These are phyloP conservation scores for Probosciger aterrimus DNA, from an alignment of 2,113 vertebrate species.

Conservation along the genomic window DNA sequence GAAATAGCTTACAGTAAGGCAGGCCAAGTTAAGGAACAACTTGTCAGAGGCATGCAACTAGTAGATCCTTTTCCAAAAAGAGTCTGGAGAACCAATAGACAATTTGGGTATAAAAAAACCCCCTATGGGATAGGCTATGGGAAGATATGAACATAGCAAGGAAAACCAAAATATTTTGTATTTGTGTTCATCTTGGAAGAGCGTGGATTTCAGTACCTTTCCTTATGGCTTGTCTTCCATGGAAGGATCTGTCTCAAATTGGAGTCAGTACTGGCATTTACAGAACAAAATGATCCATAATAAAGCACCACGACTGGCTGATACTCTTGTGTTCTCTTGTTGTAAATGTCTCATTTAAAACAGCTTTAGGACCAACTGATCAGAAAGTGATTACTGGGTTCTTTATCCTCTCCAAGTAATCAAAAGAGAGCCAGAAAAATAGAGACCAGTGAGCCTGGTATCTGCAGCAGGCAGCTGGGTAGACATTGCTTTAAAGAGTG, in stretches of 20 bases:
- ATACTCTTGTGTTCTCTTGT: neutral
- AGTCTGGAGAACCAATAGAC: neutral
- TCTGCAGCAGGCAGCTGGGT: neutral
- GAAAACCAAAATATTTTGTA: neutral
- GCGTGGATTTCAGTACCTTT: neutral
- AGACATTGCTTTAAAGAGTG: neutral
- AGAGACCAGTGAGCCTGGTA: neutral
- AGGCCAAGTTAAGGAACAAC: neutral
- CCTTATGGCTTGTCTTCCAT: neutral
- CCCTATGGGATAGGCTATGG: neutral
- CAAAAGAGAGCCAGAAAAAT: neutral
- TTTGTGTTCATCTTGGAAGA: neutral
- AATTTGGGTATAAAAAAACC: neutral
- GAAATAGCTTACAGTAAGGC: neutral
- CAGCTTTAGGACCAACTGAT: neutral
- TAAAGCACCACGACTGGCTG: neutral
- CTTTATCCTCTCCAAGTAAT: neutral
- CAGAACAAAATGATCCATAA: rapidly evolving
- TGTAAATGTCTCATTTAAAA: neutral
- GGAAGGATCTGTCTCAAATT: neutral
- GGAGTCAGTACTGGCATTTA: neutral
- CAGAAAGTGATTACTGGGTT: neutral
- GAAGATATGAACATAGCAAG: neutral
- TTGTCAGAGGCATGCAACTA: neutral
- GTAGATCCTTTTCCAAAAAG: neutral